Conservation (phyloP, 1,140 invertebrate species). For the Hesperophylax magnus region DNA sequence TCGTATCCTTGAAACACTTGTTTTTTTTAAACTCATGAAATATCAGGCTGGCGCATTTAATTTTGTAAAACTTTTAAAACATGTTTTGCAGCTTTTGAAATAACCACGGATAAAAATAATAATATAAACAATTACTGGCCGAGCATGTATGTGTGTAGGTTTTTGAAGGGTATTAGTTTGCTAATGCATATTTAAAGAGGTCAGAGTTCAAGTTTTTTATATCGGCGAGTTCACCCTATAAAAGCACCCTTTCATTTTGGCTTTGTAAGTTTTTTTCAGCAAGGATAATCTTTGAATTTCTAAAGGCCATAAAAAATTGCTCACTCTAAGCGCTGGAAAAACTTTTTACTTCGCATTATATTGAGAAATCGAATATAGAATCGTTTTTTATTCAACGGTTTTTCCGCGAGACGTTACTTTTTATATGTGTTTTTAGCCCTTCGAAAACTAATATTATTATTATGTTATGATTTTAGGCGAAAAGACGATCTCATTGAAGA, state of each 20-base stretch:
- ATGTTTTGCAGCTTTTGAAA: too few relatives aligned
- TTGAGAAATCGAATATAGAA: neutral
- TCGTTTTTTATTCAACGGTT: slow-evolving; percentile 7
- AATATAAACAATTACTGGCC: too few relatives aligned
- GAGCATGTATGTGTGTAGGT: neutral
- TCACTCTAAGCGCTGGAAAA: neutral
- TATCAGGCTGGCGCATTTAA: too few relatives aligned
- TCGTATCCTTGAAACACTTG: too few relatives aligned
- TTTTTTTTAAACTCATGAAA: too few relatives aligned
- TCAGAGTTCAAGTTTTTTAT: slow-evolving; percentile 47
- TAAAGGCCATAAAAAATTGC: neutral
- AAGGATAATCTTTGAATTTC: slow-evolving; percentile 32
- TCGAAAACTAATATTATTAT: too few relatives aligned
- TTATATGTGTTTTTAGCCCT: neutral
- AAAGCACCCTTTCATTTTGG: slow-evolving; percentile 8
- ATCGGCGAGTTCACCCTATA: slow-evolving; percentile 33
- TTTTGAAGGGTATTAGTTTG: slow-evolving; percentile 42
- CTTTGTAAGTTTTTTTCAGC: slow-evolving; percentile 19
- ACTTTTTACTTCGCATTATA: neutral
- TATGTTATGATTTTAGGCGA: too few relatives aligned
- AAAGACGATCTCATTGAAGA: too few relatives aligned
- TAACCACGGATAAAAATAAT: too few relatives aligned
- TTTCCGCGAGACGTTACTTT: neutral
- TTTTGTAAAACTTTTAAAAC: too few relatives aligned
- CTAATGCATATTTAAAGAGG: slow-evolving; percentile 56